phyloP scores from a whole-genome alignment of 2,113 vertebrate genomes.

The Zootoca vivipara region DNA sequence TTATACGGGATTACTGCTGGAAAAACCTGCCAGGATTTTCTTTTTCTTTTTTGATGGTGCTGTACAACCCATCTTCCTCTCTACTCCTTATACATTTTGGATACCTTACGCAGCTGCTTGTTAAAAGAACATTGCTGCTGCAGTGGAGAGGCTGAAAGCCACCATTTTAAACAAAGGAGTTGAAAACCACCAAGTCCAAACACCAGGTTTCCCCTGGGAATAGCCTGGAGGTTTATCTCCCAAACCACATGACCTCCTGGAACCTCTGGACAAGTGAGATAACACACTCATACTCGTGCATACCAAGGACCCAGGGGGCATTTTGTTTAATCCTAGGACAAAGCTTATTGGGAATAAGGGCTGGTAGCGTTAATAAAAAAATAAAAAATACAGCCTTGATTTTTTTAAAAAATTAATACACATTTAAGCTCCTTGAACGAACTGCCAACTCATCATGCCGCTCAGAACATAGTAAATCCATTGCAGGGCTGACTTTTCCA shows the following conservation, averaged over 20 bases:
- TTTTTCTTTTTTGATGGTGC: background rate
- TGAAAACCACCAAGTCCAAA: conserved; percentile 35
- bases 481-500: background rate
- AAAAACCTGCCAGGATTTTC: background rate
- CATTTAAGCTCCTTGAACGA: conserved; percentile 5
- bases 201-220: background rate
- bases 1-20: accelerated
- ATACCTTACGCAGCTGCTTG: background rate
- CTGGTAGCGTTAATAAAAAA: conserved; percentile 41
- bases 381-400: conserved; percentile 6
- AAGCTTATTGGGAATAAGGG: conserved; percentile 36
- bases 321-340: conserved; percentile 42
- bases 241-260: conserved; percentile 43
- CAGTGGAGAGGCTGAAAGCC: accelerated
- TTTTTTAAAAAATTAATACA: conserved; percentile 20
- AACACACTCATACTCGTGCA: conserved; percentile 33
- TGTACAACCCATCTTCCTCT: background rate
- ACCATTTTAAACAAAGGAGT: conserved; percentile 4
- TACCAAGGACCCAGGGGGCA: conserved; percentile 24
- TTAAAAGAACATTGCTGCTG: background rate
- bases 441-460: background rate
- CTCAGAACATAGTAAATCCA: background rate
- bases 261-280: conserved; percentile 61
- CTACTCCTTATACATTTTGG: background rate
- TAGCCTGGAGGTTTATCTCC: conserved; percentile 59